Evolutionary conservation across 2,888 invertebrate species (phyloP).

Genomic region (Portevinia maculata): DNA sequence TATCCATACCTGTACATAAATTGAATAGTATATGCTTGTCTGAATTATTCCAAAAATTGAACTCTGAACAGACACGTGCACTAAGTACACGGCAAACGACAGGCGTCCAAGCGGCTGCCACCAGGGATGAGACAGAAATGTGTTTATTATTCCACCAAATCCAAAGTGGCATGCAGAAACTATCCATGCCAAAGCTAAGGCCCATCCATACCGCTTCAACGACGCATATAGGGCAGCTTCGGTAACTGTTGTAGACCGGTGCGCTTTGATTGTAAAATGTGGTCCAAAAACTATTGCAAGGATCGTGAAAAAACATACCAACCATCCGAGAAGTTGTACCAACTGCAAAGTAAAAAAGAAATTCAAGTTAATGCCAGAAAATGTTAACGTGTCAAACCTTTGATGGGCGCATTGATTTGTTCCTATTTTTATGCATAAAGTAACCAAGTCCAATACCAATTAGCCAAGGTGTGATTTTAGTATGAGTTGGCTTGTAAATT

Average conservation of each 20-base stretch:
- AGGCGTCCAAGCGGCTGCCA: constrained; percentile 73
- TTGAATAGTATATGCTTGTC: constrained; percentile 55
- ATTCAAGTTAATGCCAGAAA: neutral
- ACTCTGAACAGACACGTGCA: constrained; percentile 62
- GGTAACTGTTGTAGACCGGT: constrained; percentile 19
- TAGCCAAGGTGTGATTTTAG: constrained; percentile 78
- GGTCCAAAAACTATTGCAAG: constrained; percentile 55
- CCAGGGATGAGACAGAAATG: too few species aligned
- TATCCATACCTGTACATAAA: constrained; percentile 61
- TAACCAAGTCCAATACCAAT: too few species aligned
- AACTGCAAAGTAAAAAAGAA: too few species aligned
- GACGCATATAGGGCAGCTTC: constrained; percentile 69
- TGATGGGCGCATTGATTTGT: constrained; percentile 68
- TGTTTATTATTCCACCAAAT: too few species aligned
- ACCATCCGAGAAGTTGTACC: constrained; percentile 63
- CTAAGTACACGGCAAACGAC: constrained; percentile 70
- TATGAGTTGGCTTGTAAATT: constrained; percentile 77
- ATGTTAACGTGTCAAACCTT: constrained; percentile 29
- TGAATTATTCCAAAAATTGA: constrained; percentile 41
- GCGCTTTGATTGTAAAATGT: constrained; percentile 17
- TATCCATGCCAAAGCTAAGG: constrained; percentile 68
- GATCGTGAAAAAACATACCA: constrained; percentile 42
- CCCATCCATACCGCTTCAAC: constrained; percentile 66
- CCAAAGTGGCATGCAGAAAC: constrained; percentile 73
- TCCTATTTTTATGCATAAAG: too few species aligned